Percentiles rank a stretch among this genome's conserved stretches.
phyloP scores from a whole-genome alignment of 2,888 invertebrate genomes.

The Diachrysia chrysitis region DNA sequence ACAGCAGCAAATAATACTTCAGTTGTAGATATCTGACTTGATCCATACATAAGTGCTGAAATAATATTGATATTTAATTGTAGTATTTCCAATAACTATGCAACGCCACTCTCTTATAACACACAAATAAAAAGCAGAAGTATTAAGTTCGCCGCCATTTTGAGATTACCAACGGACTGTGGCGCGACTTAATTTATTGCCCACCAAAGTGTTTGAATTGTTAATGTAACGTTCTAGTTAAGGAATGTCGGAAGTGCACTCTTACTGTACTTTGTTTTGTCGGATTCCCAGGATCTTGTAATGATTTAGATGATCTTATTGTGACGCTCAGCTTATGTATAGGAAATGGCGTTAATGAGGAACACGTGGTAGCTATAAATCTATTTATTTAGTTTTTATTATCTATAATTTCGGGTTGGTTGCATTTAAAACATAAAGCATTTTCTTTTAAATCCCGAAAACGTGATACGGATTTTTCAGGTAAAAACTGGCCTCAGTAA shows the following conservation, averaged over 20 bases:
- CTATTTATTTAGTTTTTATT: background rate
- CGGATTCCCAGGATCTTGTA: slow-evolving; percentile 21
- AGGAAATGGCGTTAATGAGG: slow-evolving; percentile 6
- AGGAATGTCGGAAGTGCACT: slow-evolving; percentile 60
- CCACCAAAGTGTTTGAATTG: slow-evolving; percentile 86
- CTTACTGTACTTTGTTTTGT: slow-evolving; percentile 54
- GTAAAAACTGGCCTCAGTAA: no score
- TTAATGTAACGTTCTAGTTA: slow-evolving; percentile 79
- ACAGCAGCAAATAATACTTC: no score
- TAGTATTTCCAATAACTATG: background rate
- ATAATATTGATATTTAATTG: background rate
- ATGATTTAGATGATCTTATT: slow-evolving; percentile 48
- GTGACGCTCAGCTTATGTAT: slow-evolving; percentile 10
- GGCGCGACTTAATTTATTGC: slow-evolving; percentile 82
- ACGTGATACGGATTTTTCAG: no score
- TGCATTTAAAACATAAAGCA: no score
- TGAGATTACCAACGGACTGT: slow-evolving; percentile 79
- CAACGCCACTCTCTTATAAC: slow-evolving; percentile 50
- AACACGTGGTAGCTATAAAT: background rate
- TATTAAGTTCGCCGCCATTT: slow-evolving; percentile 82
- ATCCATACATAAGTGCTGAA: background rate
- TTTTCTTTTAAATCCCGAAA: no score
- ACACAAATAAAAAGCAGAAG: slow-evolving; percentile 66
- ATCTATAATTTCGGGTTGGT: background rate
- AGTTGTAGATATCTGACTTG: background rate